Evolutionary conservation across 2,113 vertebrate genomes (phyloP), one percentile per base, ranked within the genome.

Genomic region (Conger conger): DNA sequence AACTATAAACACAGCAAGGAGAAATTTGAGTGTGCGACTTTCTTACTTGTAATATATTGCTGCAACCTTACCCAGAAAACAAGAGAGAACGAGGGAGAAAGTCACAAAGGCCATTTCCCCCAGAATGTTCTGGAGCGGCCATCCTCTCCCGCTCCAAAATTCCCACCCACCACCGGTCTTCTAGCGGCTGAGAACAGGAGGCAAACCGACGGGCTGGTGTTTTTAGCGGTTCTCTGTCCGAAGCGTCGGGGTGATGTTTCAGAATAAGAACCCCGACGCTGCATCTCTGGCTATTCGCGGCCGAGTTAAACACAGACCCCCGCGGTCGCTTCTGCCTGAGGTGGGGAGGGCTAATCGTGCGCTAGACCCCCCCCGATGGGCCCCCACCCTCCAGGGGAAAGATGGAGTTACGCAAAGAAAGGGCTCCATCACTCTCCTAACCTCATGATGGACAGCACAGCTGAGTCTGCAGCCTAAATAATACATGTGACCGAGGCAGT

Each of bases 381-480:
- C 4, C 57, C 23, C 1, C 23, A 0, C 18, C 1, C 23, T 3
- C 18, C 82, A 9, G 50, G 15, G 9, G 20, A 84, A 79, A 50
- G 45, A 27, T 42, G 4, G 33, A 23, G 57, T 54, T 84, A 78
- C 35, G 20, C 76, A 18, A 9, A 77, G 33, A 23, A 77, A 53
- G 20, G 45, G 53, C 11, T 27, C 68, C n/a, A 11, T 38, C 30
- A 23, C 15, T 30, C 27, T 78, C 87, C 80, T n/a, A 37, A 86
- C 76, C 7, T 54, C 83, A 42, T 76, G 86, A 57, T 73, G 86
- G 57, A 30, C 11, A 79, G 80, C n/a, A 57, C 0, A 1, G 76
- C 89, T 86, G 91, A 91, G 76, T 91, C 89, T 84, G 91, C 91
- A 87, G 80, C 81, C 1, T 91, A 88, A 92, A 91, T 90, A 89